phyloP scores from a whole-genome alignment of 2,113 vertebrate species.

The Anarrhichthys ocellatus region DNA sequence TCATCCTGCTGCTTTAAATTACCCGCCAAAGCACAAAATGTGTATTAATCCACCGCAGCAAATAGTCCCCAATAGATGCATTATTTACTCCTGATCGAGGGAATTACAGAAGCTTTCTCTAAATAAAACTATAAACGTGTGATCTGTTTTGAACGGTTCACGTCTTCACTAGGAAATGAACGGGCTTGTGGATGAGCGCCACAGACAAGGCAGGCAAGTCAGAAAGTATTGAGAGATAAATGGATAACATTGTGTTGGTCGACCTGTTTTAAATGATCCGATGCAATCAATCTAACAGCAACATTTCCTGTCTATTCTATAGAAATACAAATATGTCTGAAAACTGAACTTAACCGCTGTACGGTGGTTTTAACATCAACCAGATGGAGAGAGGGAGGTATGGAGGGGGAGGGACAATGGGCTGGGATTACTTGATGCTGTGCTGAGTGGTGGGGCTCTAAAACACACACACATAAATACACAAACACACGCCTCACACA shows the following conservation, averaged over 20 bases:
- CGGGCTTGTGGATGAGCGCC: not conserved
- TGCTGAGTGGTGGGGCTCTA: slow-evolving; percentile 29
- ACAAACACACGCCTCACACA: slow-evolving; percentile 25
- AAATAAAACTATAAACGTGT: not conserved
- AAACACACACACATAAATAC: slow-evolving; percentile 19
- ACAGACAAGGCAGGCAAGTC: no score
- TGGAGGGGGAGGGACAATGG: slow-evolving; percentile 40
- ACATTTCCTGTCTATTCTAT: slow-evolving; percentile 8
- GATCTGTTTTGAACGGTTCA: not conserved
- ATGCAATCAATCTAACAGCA: not conserved
- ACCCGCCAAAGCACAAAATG: not conserved
- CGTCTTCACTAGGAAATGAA: not conserved
- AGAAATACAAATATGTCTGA: not conserved
- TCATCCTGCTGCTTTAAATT: slow-evolving; percentile 13
- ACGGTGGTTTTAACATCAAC: slow-evolving; percentile 54
- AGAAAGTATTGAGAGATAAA: not conserved
- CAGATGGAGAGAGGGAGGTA: not conserved
- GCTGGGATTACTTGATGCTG: slow-evolving; percentile 53
- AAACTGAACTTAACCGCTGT: not conserved
- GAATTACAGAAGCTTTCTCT: not conserved
- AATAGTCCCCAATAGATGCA: not conserved
- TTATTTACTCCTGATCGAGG: not conserved
- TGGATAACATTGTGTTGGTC: not conserved
- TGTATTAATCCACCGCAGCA: not conserved
- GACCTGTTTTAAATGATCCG: not conserved